These are phyloP conservation scores for Synergus japonicus DNA, from an alignment of 2,888 invertebrate genomes.

Conservation along the genomic window DNA sequence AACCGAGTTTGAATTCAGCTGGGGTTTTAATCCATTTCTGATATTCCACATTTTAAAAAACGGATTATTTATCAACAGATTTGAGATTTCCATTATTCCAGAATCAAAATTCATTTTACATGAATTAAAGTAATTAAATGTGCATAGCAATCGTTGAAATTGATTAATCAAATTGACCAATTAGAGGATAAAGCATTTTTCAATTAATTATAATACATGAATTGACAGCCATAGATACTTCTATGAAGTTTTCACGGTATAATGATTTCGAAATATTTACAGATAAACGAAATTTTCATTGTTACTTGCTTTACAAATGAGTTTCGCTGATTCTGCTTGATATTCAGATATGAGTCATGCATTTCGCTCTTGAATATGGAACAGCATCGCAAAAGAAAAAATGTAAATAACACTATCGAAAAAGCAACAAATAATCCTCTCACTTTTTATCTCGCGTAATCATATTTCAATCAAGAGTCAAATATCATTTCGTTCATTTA, in stretches of 20 bases:
- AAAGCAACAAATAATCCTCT: background rate
- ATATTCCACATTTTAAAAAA: background rate
- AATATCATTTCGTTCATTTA: no score
- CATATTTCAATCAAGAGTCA: no score
- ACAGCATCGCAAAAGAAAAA: conserved; percentile 2
- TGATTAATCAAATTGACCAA: background rate
- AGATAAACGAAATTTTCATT: background rate
- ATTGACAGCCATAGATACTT: background rate
- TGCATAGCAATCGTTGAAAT: background rate
- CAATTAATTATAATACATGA: background rate
- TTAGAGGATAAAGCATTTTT: background rate
- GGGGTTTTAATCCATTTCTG: background rate
- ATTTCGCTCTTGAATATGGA: conserved; percentile 15
- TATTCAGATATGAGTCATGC: background rate
- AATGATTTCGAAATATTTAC: background rate
- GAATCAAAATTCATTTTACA: background rate
- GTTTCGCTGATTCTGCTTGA: background rate
- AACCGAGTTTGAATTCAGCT: background rate
- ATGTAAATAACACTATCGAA: background rate
- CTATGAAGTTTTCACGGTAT: background rate
- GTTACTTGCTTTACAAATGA: background rate
- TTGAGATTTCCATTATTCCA: background rate
- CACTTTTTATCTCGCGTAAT: background rate
- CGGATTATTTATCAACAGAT: background rate
- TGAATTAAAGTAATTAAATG: background rate